phyloP scores from a whole-genome alignment of 2,888 invertebrate genomes.

The Drosophila fulvimacula region DNA sequence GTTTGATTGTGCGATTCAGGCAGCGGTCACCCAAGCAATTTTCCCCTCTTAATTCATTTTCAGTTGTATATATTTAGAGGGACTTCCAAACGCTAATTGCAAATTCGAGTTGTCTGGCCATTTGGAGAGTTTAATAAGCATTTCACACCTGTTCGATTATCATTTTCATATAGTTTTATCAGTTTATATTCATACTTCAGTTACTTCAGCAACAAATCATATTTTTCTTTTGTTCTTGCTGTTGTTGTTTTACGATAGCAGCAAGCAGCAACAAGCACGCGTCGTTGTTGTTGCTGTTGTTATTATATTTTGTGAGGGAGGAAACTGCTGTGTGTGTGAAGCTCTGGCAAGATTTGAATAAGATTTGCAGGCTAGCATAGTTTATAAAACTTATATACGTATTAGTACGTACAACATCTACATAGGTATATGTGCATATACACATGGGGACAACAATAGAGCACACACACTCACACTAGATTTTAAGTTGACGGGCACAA shows the following conservation, averaged over 20 bases:
- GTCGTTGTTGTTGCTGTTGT: conserved; percentile 5
- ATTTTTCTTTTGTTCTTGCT: conserved; percentile 1
- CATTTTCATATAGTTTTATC: conserved; percentile 31
- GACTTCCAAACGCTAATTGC: conserved; percentile 19
- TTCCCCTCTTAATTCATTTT: conserved; percentile 19
- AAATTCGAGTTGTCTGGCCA: conserved; percentile 11
- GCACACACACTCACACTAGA: conserved; percentile 51
- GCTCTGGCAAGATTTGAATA: conserved; percentile 34
- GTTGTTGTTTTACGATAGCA: conserved; percentile 8
- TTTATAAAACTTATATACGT: conserved; percentile 24
- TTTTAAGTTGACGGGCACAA: conserved; percentile 38
- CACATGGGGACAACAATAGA: conserved; percentile 45
- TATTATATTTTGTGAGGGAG: conserved; percentile 5
- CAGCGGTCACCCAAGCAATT: conserved; percentile 10
- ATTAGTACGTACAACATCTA: conserved; percentile 10
- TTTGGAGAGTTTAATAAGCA: conserved; percentile 1
- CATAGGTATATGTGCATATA: conserved; percentile 11
- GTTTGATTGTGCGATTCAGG: conserved; percentile 9
- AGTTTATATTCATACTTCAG: conserved; percentile 28
- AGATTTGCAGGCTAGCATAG: conserved; percentile 14
- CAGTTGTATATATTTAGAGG: conserved; percentile 23
- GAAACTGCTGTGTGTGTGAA: conserved; percentile 2
- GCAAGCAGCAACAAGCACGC: conserved; percentile 6
- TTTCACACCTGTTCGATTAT: conserved; percentile 51
- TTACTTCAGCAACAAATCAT: conserved; percentile 20